phyloP scores from a whole-genome alignment of 2,113 vertebrate genomes.

The Acinonyx jubatus region DNA sequence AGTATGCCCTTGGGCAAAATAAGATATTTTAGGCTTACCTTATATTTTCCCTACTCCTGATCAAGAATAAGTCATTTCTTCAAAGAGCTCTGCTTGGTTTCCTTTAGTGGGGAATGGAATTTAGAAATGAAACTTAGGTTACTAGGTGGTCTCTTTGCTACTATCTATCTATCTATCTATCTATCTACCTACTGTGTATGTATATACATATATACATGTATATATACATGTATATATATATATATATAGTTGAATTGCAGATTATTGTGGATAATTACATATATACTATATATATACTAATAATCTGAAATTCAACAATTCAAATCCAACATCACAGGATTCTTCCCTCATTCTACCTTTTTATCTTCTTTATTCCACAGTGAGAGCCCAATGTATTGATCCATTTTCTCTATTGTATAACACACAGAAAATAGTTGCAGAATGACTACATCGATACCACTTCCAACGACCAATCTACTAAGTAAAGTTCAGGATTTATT shows the following conservation, averaged over 20 bases:
- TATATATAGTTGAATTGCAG: background rate
- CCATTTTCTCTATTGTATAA: background rate
- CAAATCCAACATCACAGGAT: background rate
- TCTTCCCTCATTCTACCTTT: background rate
- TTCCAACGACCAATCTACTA: background rate
- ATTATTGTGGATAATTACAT: background rate
- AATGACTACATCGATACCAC: background rate
- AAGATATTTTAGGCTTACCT: background rate
- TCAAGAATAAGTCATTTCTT: slow-evolving; percentile 7
- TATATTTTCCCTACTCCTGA: background rate
- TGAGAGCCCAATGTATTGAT: background rate
- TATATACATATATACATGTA: too few species aligned
- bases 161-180: too few species aligned
- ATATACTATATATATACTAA: background rate
- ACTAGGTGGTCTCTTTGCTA: background rate
- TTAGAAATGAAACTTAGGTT: slow-evolving; percentile 13
- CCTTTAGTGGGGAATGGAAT: background rate
- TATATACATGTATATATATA: too few species aligned
- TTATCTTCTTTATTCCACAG: background rate
- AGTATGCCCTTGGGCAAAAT: background rate
- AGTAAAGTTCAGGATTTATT: slow-evolving; percentile 44
- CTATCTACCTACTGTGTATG: too few species aligned
- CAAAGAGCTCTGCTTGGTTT: background rate
- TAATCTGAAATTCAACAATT: background rate
- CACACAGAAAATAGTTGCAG: slow-evolving; percentile 24